Evolutionary conservation across 2,888 invertebrate genomes (phyloP).

Genomic region (Nomada fucata): DNA sequence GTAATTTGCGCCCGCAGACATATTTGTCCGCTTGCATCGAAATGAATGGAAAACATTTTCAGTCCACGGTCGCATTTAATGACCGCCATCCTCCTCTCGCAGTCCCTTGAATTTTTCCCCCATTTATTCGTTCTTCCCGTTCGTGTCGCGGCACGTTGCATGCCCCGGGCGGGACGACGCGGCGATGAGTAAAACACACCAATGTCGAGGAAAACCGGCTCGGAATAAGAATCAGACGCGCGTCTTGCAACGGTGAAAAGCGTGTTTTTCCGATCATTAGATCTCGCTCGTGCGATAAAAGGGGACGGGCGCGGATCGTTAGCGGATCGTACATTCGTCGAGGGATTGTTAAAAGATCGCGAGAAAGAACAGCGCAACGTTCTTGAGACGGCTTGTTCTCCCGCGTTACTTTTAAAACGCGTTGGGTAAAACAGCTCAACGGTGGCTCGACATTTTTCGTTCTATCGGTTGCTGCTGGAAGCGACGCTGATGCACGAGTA

Average conservation of each 20-base stretch:
- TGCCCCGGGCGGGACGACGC: neutral
- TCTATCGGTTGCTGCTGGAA: neutral
- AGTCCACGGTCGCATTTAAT: neutral
- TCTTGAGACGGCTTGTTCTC: neutral
- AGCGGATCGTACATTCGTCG: neutral
- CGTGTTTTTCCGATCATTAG: conserved; percentile 69
- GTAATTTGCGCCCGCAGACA: no score
- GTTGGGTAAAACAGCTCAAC: neutral
- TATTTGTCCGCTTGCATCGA: no score
- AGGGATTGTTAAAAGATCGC: conserved; percentile 2
- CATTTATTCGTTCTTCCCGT: neutral
- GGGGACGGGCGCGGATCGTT: conserved; percentile 3
- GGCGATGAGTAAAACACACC: conserved; percentile 11
- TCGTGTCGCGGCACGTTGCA: neutral
- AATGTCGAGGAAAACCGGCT: neutral
- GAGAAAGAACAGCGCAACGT: neutral
- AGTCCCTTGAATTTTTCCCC: neutral
- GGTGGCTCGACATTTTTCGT: neutral
- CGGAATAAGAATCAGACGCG: conserved; percentile 41
- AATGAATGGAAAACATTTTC: neutral
- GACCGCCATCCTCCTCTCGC: neutral
- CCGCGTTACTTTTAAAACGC: neutral
- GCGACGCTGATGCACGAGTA: neutral
- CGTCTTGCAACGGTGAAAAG: conserved; percentile 32
- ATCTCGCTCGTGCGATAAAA: conserved; percentile 33